phyloP scores from a whole-genome alignment of 2,888 invertebrate genomes.

The Apodemia mormo region DNA sequence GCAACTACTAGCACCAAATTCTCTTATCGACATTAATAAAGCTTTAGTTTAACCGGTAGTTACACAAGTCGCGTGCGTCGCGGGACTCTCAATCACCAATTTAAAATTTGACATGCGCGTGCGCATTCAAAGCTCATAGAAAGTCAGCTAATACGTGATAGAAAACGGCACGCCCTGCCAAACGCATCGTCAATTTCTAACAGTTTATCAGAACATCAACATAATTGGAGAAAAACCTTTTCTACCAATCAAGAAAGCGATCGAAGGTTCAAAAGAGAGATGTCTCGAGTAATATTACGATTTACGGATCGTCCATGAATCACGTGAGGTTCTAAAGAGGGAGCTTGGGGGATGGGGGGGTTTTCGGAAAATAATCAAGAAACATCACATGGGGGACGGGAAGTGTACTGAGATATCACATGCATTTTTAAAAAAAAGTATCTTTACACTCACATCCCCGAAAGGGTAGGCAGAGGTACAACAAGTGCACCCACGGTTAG shows the following conservation, averaged over 20 bases:
- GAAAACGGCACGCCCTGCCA: slow-evolving; percentile 31
- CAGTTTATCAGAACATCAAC: slow-evolving; percentile 23
- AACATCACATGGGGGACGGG: no score
- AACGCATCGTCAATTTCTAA: slow-evolving; percentile 26
- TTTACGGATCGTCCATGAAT: no score
- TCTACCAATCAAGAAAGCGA: not conserved
- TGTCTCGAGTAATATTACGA: not conserved
- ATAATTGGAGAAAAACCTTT: slow-evolving; percentile 2
- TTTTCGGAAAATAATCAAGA: no score
- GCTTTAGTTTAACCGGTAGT: not conserved
- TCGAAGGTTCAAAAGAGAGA: not conserved
- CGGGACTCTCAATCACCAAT: slow-evolving; percentile 20
- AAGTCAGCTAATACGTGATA: slow-evolving; percentile 36
- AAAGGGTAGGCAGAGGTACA: no score
- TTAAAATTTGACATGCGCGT: slow-evolving; percentile 32
- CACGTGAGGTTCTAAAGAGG: no score
- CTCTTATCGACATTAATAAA: not conserved
- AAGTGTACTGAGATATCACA: no score
- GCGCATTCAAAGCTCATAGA: slow-evolving; percentile 36
- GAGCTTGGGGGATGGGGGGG: no score
- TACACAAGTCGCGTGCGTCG: slow-evolving; percentile 29
- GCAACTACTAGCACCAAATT: not conserved
- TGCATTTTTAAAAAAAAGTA: no score
- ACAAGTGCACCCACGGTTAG: no score
- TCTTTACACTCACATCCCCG: no score